A percentile compares a stretch with the other conserved stretches of the same genome.
Evolutionary conservation across 2,113 vertebrate species (phyloP).

Genomic region (Neogobius melanostomus): DNA sequence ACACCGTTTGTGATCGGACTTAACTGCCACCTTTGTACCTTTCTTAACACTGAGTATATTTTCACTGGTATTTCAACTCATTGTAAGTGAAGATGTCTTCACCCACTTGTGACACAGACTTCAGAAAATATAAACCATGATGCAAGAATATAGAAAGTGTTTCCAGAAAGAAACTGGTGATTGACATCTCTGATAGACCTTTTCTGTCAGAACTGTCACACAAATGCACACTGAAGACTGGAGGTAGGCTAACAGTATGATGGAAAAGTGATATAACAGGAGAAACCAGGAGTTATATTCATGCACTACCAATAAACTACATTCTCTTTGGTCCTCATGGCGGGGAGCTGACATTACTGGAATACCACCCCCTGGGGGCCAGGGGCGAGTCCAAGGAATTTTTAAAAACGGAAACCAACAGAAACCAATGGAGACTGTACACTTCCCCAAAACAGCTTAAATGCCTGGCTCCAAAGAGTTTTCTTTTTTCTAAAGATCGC

Average conservation of each 20-base stretch:
- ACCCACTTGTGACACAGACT: neutral
- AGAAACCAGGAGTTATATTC: neutral
- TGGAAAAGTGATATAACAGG: neutral
- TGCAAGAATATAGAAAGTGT: slow-evolving; percentile 8
- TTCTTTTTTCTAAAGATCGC: no score
- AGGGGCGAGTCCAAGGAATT: no score
- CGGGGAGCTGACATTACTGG: no score
- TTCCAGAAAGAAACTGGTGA: neutral
- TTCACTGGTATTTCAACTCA: neutral
- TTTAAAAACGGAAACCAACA: no score
- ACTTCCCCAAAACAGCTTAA: no score
- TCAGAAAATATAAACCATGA: slow-evolving; percentile 6
- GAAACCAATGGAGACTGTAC: no score
- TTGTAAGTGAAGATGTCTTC: slow-evolving; percentile 1
- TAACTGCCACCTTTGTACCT: neutral
- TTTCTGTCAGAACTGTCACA: neutral
- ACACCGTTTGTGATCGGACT: neutral
- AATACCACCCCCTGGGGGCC: no score
- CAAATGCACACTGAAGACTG: neutral
- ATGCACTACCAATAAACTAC: neutral
- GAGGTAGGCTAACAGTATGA: neutral
- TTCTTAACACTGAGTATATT: neutral
- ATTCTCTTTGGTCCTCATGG: no score
- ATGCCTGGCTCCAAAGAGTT: no score
- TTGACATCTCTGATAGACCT: slow-evolving; percentile 4